Evolutionary conservation across 2,888 invertebrate species (phyloP), one percentile per base, ranked within the genome.

Genomic region (Itoplectis maculator): DNA sequence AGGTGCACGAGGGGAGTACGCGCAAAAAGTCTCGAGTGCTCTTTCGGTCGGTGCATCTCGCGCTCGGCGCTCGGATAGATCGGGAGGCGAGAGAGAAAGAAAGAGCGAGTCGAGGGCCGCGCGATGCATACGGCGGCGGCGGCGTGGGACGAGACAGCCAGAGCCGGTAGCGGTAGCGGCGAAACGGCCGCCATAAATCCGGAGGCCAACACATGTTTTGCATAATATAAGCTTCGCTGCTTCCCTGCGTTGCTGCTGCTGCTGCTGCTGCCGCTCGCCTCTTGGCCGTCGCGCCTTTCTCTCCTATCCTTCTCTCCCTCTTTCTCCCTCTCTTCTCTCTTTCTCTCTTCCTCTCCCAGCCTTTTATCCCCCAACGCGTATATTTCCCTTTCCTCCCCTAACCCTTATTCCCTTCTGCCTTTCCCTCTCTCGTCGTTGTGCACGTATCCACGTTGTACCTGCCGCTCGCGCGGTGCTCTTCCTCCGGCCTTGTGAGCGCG

Each of bases 121-220:
- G 56, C 56, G n/a, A 23, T 85, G 81, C 82, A 84, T 29, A 29
- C 29, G 29, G 29, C 29, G 29, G 29, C 84, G 83, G 78, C 78
- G 54, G 73, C 81, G 73, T 45, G 65, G 76, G 79, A 82, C 45
- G 72, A 77, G 84, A 81, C 70, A 66, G 77, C 81, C 78, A 83
- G 86, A 86, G 86, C 68, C 37, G 84, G 88, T 85, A 87, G 88
- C 80, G 70, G 82, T 74, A 79, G 87, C 88, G 86, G 88, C 88
- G 90, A 91, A 92, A 92, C 89, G 89, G 89, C 87, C 87, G 84
- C 89, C 89, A 91, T 92, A 91, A 92, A 92, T 92, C 89, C 86
- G 88, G 79, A 70, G 84, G 86, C 89, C 88, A 90, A 90, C 91
- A 91, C 91, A 92, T 90, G 91, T 90, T 92, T 91, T 91, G 91